These are phyloP conservation scores for Heliconius himera DNA, from an alignment of 1,140 invertebrate genomes.

Conservation along the genomic window DNA sequence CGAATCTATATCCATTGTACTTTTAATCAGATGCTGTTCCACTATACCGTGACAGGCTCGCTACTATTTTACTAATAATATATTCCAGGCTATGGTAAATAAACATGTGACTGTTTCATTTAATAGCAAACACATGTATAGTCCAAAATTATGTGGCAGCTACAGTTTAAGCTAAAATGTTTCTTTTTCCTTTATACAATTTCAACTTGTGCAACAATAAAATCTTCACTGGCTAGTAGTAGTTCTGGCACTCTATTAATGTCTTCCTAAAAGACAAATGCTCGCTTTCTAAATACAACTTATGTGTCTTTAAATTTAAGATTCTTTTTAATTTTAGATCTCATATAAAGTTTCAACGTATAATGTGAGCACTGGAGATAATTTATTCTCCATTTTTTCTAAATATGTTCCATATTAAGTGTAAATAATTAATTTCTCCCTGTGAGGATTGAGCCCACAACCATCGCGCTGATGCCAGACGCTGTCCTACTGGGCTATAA, in stretches of 20 bases:
- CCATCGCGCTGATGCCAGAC: no score
- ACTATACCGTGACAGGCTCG: no score
- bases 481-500: no score
- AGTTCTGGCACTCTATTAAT: constrained; percentile 15
- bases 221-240: background rate
- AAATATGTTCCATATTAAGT: no score
- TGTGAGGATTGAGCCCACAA: no score
- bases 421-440: no score
- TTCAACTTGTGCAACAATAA: background rate
- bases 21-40: no score
- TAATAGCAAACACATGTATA: background rate
- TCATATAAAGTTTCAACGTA: background rate
- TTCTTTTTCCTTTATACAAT: constrained; percentile 10
- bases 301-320: background rate
- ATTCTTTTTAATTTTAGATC: background rate
- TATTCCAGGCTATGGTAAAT: background rate
- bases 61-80: background rate
- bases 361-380: no score
- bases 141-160: background rate
- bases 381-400: no score
- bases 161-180: background rate
- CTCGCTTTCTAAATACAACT: constrained; percentile 17
- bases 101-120: background rate
- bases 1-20: no score
- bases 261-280: constrained; percentile 24